Evolutionary conservation across 2,113 vertebrate species (phyloP).

Genomic region (Rhynchomys soricoides): DNA sequence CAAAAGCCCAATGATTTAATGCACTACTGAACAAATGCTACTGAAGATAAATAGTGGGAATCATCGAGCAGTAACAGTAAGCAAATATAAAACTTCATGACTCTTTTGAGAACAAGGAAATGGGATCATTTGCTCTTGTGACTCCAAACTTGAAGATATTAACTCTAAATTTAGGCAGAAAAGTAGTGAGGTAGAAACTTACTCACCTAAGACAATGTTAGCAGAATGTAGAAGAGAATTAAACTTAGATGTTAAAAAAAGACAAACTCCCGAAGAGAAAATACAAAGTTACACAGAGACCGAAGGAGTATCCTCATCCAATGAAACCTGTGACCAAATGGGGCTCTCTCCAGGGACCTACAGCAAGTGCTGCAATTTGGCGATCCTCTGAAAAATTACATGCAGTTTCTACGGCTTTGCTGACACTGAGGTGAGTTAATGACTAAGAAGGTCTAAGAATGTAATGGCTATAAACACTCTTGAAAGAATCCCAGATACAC

Average conservation of each 20-base stretch:
- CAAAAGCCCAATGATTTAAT: neutral
- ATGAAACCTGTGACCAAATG: neutral
- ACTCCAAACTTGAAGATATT: neutral
- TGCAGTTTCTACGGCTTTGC: neutral
- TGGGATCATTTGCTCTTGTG: slow-evolving; percentile 56
- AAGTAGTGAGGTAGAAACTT: slow-evolving; percentile 55
- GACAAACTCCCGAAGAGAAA: slow-evolving; percentile 29
- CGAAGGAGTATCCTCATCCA: neutral
- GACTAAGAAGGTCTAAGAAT: neutral
- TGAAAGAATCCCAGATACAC: neutral
- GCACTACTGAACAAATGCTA: neutral
- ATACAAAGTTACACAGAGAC: slow-evolving; percentile 42
- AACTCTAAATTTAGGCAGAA: slow-evolving; percentile 74
- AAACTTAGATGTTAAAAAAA: slow-evolving; percentile 24
- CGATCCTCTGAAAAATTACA: neutral
- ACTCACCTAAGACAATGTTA: slow-evolving; percentile 47
- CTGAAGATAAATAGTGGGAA: neutral
- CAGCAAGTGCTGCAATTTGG: neutral
- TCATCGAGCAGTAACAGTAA: slow-evolving; percentile 45
- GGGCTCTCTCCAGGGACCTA: neutral
- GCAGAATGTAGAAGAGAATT: slow-evolving; percentile 71
- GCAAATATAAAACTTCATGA: neutral
- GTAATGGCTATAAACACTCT: neutral
- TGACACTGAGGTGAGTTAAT: neutral
- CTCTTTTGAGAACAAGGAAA: slow-evolving; percentile 13